Evolutionary conservation across 2,888 invertebrate species (phyloP).

Genomic region (Parelbella ahira): DNA sequence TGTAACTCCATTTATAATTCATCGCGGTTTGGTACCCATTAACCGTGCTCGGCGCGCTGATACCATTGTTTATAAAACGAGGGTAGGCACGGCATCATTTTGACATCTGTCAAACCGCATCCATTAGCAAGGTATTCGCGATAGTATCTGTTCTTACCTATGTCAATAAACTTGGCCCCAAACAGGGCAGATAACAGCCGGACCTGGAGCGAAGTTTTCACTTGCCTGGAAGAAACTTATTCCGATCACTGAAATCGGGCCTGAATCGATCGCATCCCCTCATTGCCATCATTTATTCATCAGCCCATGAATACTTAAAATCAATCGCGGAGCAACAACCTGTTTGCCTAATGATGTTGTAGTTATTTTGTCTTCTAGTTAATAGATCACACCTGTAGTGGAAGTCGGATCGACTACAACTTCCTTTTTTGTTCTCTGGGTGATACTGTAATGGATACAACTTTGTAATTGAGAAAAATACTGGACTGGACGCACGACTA

Average conservation of each 20-base stretch:
- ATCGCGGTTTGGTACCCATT: slow-evolving; percentile 8
- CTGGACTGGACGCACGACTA: slow-evolving; percentile 5
- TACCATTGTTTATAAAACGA: slow-evolving; percentile 21
- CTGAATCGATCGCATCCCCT: slow-evolving; percentile 58
- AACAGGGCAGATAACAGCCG: slow-evolving; percentile 9
- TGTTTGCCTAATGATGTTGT: slow-evolving; percentile 58
- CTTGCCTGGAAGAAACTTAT: slow-evolving; percentile 44
- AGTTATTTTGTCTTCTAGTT: slow-evolving; percentile 37
- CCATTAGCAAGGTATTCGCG: slow-evolving; percentile 10
- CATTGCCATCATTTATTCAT: slow-evolving; percentile 67
- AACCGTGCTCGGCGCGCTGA: slow-evolving; percentile 3
- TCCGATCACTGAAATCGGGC: slow-evolving; percentile 60
- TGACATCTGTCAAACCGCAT: slow-evolving; percentile 23
- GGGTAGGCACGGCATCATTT: slow-evolving; percentile 5
- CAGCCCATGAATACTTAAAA: slow-evolving; percentile 68
- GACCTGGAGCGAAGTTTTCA: slow-evolving; percentile 25
- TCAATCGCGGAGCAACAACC: slow-evolving; percentile 56
- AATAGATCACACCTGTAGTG: slow-evolving; percentile 21
- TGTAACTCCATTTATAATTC: slow-evolving; percentile 12
- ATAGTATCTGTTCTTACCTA: slow-evolving; percentile 16
- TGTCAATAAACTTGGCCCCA: slow-evolving; percentile 12
- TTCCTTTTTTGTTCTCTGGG: slow-evolving; percentile 3
- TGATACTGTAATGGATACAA: slow-evolving; percentile 14
- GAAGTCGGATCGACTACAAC: slow-evolving; percentile 1
- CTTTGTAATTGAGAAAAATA: slow-evolving; percentile 18